Conservation (phyloP, 2,888 invertebrate genomes). For the Hemithea aestivaria region DNA sequence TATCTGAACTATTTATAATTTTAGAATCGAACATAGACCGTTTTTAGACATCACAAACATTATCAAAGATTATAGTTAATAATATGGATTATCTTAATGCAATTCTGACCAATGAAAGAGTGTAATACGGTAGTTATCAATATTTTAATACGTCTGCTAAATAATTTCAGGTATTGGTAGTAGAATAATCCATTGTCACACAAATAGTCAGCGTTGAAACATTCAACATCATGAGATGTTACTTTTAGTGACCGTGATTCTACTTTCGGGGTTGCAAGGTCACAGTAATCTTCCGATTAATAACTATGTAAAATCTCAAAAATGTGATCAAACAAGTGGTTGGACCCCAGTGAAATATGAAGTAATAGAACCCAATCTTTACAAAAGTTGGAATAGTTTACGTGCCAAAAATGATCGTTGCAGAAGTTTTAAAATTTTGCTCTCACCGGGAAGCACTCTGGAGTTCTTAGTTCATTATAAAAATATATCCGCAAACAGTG, state of each 20-base stretch:
- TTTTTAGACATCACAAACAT: background rate
- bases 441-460: background rate
- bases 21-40: background rate
- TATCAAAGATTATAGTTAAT: slow-evolving; percentile 11
- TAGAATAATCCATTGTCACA: slow-evolving; percentile 6
- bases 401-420: slow-evolving; percentile 3
- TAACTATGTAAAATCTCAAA: background rate
- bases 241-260: background rate
- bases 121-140: slow-evolving; percentile 4
- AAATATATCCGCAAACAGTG: background rate
- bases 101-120: slow-evolving; percentile 13
- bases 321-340: background rate
- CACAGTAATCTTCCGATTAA: no score
- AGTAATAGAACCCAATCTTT: background rate
- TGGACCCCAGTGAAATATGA: slow-evolving; percentile 4
- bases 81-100: slow-evolving; percentile 9
- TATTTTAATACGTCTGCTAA: background rate
- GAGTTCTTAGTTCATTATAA: background rate
- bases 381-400: background rate
- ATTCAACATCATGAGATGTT: slow-evolving; percentile 10
- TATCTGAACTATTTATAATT: no score
- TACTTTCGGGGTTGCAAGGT: background rate
- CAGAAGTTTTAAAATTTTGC: background rate
- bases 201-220: slow-evolving; percentile 3
- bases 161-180: background rate